Percentiles rank a stretch among this genome's conserved stretches.
Conservation (phyloP, 2,888 invertebrate species). For the Pheosia gnoma region DNA sequence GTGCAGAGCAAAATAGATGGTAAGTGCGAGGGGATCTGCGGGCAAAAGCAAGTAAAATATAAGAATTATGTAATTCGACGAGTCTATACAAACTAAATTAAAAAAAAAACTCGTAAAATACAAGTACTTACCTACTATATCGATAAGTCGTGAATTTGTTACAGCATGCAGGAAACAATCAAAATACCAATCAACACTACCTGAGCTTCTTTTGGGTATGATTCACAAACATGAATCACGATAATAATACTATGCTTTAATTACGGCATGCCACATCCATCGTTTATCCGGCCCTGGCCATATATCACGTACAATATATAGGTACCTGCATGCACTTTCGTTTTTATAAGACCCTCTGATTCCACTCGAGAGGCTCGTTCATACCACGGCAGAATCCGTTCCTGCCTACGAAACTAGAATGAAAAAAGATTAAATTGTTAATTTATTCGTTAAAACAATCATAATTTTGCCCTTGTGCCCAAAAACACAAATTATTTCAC, state of each 20-base stretch:
- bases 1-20: no score
- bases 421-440: no score
- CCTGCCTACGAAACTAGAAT: not conserved
- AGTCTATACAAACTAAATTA: no score
- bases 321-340: constrained; percentile 64
- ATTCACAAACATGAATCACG: constrained; percentile 5
- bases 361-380: constrained; percentile 56
- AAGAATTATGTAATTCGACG: no score
- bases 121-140: not conserved
- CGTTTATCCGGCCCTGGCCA: not conserved
- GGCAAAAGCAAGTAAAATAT: no score
- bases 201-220: not conserved
- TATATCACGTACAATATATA: constrained; percentile 42
- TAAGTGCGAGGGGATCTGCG: no score
- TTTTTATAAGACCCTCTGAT: constrained; percentile 64
- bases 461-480: no score
- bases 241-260: not conserved
- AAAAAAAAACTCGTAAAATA: not conserved
- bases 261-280: constrained; percentile 20
- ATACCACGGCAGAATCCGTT: not conserved
- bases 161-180: constrained; percentile 3
- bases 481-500: no score
- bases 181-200: not conserved
- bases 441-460: no score
- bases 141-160: not conserved